phyloP scores from a whole-genome alignment of 2,797 vertebrate species.

The Pterois miles region DNA sequence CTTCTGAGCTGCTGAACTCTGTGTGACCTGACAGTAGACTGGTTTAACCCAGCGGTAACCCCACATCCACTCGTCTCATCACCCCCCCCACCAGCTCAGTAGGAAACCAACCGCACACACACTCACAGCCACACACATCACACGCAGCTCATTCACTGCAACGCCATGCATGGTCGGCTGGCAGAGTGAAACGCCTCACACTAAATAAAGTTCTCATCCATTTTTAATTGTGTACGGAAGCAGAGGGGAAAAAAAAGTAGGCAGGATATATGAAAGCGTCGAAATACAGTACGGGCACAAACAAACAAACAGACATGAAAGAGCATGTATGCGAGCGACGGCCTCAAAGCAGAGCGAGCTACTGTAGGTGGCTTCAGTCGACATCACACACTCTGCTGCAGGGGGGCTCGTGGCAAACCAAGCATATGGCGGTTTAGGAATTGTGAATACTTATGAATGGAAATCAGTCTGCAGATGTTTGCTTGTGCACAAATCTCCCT shows the following conservation, averaged over 20 bases:
- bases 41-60: slow-evolving; percentile 72
- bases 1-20: slow-evolving; percentile 66
- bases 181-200: slow-evolving; percentile 50
- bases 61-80: slow-evolving; percentile 61
- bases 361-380: slow-evolving; percentile 41
- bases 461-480: slow-evolving; percentile 53
- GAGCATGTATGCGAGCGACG: slow-evolving; percentile 5
- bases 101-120: slow-evolving; percentile 20
- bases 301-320: slow-evolving; percentile 62
- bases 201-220: slow-evolving; percentile 75
- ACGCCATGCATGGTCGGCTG: slow-evolving; percentile 45
- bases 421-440: slow-evolving; percentile 48
- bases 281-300: slow-evolving; percentile 41
- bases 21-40: slow-evolving; percentile 67
- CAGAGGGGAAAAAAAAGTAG: slow-evolving; percentile 7
- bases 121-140: slow-evolving; percentile 2
- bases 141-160: slow-evolving; percentile 61
- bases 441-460: slow-evolving; percentile 35
- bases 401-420: slow-evolving; percentile 23
- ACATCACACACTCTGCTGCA: slow-evolving; percentile 31
- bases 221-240: slow-evolving; percentile 67
- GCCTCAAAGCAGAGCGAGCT: slow-evolving; percentile 27
- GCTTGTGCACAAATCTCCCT: background rate
- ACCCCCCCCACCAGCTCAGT: slow-evolving; percentile 36
- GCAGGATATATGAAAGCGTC: slow-evolving; percentile 26